Base-by-base conservation (phyloP, 1,140 invertebrate species). In the Ganaspis sp. region DNA sequence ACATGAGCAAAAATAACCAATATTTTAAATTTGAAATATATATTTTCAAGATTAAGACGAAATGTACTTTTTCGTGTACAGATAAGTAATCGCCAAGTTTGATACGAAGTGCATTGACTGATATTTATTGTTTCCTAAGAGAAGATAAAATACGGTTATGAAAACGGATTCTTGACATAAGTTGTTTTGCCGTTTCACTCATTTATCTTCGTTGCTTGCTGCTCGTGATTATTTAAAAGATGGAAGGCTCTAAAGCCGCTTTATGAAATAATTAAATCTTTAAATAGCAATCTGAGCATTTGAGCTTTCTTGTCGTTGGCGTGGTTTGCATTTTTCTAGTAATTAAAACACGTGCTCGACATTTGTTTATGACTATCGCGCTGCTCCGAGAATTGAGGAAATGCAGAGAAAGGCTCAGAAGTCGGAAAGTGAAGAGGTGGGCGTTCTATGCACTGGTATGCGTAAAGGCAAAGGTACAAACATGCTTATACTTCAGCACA, bases 391-490 rank as follows among this genome's bases (percentile, higher is more conserved):
- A 58, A 58, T 58, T 58, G 54, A 58, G 54, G 54, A 58, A 58
- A 58, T 58, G 54, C 70, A 83, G 75, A 40, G 81, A 78, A 72
- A 76, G 74, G 54, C 54, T 6, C 54, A 42, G 53, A 81, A 84
- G 79, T 81, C 70, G 70, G 83, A 83, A 83, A 83, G 83, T 84
- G 58, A 84, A 84, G 45, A 79, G 77, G 74, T 71, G 45, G 70
- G 69, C 76, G 76, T 71, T 69, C 76, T 78, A 74, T 34, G 77
- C 69, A 72, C 72, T 49, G n/a, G 45, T 58, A 58, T 58, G 12
- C 12, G 21, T 26, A 58, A 58, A 58, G 21, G 54, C 54, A 58
- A 58, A 58, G 23, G 54, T 58, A 23, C 54, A 58, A 29, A 58
- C 53, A 54, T 21, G 11, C 4, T 4, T n/a, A 45, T n/a, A 45